Conservation (phyloP, 2,888 invertebrate genomes). For the Drosophila phalerata region DNA sequence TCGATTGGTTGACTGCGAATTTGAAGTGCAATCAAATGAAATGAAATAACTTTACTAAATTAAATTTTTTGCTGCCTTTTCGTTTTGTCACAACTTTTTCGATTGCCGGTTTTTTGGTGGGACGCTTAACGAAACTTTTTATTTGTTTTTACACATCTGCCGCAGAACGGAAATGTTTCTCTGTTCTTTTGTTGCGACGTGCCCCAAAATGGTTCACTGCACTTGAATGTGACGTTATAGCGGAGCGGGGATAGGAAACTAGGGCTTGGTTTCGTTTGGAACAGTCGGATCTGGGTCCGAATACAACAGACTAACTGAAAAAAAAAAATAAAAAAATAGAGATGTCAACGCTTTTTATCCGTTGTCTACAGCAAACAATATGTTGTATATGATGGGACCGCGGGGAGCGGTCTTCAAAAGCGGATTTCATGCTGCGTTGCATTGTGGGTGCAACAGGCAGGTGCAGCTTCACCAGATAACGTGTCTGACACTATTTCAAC, state of each 20-base stretch:
- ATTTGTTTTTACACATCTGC: constrained; percentile 62
- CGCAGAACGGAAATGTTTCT: constrained; percentile 75
- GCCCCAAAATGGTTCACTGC: constrained; percentile 81
- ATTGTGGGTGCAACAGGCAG: constrained; percentile 30
- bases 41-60: constrained; percentile 48
- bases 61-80: constrained; percentile 16
- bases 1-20: constrained; percentile 44
- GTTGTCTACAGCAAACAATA: constrained; percentile 63
- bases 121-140: constrained; percentile 33
- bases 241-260: constrained; percentile 6
- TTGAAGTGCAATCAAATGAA: constrained; percentile 48
- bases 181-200: constrained; percentile 53
- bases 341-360: constrained; percentile 73
- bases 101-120: constrained; percentile 24
- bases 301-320: constrained; percentile 1
- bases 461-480: constrained; percentile 26
- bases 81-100: constrained; percentile 36
- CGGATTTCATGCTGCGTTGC: constrained; percentile 16
- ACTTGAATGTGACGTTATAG: constrained; percentile 64
- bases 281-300: constrained; percentile 26
- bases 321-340: constrained; percentile 8
- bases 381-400: constrained; percentile 7
- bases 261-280: constrained; percentile 45
- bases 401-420: not conserved
- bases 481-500: constrained; percentile 7